Conservation (phyloP, 2,888 invertebrate genomes). For the Limnephilus lunatus region DNA sequence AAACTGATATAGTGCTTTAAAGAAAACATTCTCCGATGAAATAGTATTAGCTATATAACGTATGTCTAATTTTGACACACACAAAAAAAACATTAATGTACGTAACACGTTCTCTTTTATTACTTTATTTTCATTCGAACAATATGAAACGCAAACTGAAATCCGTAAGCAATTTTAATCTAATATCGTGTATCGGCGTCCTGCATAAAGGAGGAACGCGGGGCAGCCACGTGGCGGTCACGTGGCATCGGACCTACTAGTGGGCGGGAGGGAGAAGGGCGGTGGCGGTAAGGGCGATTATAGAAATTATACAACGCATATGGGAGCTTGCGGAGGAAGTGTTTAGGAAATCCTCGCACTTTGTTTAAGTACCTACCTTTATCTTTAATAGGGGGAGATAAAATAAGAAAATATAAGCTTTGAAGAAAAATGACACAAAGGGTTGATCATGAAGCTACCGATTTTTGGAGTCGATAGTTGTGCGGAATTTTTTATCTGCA, state of each 20-base stretch:
- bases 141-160: slow-evolving; percentile 38
- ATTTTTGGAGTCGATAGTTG: neutral
- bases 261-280: slow-evolving; percentile 8
- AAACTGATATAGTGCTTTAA: no score
- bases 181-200: slow-evolving; percentile 61
- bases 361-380: neutral
- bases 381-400: neutral
- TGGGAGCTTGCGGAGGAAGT: slow-evolving; percentile 15
- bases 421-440: neutral
- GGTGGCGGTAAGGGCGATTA: slow-evolving; percentile 1
- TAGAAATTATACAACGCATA: slow-evolving; percentile 53
- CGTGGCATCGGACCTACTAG: slow-evolving; percentile 47
- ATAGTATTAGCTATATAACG: no score
- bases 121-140: neutral
- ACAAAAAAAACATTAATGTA: neutral
- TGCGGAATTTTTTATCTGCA: neutral
- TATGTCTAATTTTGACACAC: no score
- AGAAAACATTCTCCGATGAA: no score
- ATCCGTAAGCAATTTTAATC: slow-evolving; percentile 65
- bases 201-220: slow-evolving; percentile 63
- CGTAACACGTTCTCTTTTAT: neutral
- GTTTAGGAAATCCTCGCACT: slow-evolving; percentile 12
- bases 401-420: neutral
- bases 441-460: neutral
- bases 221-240: slow-evolving; percentile 59